Evolutionary conservation across 2,888 invertebrate species (phyloP).

Genomic region (Cataglyphis albicans): DNA sequence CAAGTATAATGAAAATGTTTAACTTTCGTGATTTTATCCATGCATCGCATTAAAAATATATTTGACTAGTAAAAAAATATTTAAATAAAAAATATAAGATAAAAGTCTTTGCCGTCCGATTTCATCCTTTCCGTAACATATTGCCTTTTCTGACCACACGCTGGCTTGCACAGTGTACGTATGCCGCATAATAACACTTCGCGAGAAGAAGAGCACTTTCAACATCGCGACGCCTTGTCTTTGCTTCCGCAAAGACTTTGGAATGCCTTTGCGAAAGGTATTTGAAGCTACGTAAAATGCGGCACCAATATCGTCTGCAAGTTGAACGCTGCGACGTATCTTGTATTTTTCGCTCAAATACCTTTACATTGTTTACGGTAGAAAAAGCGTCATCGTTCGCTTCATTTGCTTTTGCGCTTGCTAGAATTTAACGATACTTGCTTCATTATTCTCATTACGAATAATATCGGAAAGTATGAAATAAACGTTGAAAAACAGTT

Average conservation of each 20-base stretch:
- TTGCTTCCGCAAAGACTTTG: not conserved
- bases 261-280: conserved; percentile 8
- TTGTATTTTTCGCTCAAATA: conserved; percentile 9
- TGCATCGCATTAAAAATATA: not conserved
- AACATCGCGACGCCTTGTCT: conserved; percentile 11
- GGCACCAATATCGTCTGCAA: not conserved
- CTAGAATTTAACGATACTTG: not conserved
- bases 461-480: not conserved
- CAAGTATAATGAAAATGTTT: not conserved
- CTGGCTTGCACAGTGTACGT: not conserved
- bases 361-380: not conserved
- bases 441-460: conserved; percentile 10
- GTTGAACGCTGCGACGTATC: not conserved
- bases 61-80: not conserved
- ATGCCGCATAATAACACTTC: not conserved
- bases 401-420: not conserved
- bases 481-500: not conserved
- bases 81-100: not conserved
- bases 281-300: conserved; percentile 24
- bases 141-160: not conserved
- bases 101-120: not conserved
- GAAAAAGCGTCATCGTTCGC: conserved; percentile 12
- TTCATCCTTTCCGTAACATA: not conserved
- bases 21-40: not conserved
- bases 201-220: conserved; percentile 3